These are phyloP conservation scores for Urocolius indicus DNA, from an alignment of 2,113 vertebrate species.

Conservation along the genomic window DNA sequence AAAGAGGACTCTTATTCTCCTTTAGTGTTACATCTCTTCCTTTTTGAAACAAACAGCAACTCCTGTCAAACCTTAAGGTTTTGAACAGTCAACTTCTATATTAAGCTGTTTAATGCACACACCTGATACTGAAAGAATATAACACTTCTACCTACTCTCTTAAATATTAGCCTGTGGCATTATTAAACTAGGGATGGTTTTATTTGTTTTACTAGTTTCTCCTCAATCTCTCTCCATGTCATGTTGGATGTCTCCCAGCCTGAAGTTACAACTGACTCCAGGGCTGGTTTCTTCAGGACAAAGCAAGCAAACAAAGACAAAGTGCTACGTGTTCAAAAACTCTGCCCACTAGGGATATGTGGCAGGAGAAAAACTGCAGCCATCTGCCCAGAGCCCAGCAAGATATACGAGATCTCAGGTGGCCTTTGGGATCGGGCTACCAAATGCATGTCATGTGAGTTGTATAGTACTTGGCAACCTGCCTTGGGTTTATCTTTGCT, in stretches of 20 bases:
- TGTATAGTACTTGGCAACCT: background rate
- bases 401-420: background rate
- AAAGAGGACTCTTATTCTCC: background rate
- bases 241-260: background rate
- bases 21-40: background rate
- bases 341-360: background rate
- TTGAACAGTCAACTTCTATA: background rate
- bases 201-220: background rate
- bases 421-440: background rate
- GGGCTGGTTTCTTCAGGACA: background rate
- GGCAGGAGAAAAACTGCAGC: background rate
- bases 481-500: background rate
- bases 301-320: rapidly evolving
- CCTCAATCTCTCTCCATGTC: background rate
- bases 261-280: background rate
- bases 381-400: background rate
- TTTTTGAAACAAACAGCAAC: background rate
- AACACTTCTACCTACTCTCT: background rate
- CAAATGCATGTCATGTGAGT: rapidly evolving
- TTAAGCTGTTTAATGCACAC: background rate
- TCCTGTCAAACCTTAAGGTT: background rate
- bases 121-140: background rate
- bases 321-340: background rate
- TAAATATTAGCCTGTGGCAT: background rate
- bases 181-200: background rate